These are phyloP conservation scores for Achroia grisella DNA, from an alignment of 1,140 invertebrate genomes.

Conservation along the genomic window DNA sequence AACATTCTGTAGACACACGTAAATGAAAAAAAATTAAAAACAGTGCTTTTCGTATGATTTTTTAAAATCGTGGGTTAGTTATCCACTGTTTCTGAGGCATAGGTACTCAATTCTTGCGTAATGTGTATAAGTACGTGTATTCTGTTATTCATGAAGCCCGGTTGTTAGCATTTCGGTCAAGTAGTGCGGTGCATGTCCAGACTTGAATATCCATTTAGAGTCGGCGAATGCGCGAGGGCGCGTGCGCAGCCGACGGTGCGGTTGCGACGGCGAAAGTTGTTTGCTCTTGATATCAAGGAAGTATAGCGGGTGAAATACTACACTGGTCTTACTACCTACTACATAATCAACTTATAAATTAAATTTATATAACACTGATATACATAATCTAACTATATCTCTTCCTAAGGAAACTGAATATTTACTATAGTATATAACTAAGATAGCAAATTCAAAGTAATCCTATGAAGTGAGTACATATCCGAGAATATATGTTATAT, in stretches of 20 bases:
- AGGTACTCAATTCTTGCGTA: neutral
- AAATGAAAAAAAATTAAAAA: neutral
- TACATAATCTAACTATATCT: too few species aligned
- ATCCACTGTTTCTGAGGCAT: neutral
- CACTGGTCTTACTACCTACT: conserved; percentile 21
- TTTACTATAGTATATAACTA: too few species aligned
- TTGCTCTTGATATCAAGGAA: conserved; percentile 56
- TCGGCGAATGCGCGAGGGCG: conserved; percentile 9
- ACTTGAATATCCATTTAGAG: conserved; percentile 9
- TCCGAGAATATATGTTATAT: too few species aligned
- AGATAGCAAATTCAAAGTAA: too few species aligned
- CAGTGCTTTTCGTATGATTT: neutral
- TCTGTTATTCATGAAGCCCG: conserved; percentile 6
- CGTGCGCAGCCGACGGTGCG: conserved; percentile 23
- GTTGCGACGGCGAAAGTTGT: conserved; percentile 55
- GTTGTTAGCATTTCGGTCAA: conserved; percentile 1
- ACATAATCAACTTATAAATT: neutral
- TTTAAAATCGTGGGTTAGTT: neutral
- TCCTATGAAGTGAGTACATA: too few species aligned
- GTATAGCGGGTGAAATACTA: conserved; percentile 24
- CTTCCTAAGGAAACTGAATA: too few species aligned
- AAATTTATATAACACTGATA: too few species aligned
- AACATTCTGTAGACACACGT: neutral
- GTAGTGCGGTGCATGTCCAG: conserved; percentile 18
- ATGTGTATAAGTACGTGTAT: conserved; percentile 1